Base-by-base conservation (phyloP, 2,888 invertebrate species). In the Autographa pulchrina region DNA sequence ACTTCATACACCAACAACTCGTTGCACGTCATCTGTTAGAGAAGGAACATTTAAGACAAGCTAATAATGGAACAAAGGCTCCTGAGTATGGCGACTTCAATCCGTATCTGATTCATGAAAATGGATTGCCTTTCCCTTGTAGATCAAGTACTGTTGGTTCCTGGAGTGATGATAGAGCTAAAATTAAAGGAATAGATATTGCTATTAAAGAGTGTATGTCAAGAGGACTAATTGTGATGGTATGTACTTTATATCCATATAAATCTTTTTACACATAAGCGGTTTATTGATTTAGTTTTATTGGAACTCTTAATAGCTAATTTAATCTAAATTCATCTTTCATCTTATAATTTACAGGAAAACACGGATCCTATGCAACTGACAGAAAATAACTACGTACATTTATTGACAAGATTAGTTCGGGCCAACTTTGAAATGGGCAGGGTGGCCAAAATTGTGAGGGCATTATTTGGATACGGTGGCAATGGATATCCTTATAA, bases 111-210 rank as follows among this genome's bases (percentile, higher is more conserved):
- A 81, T 90, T 52, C 92, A 96, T 82, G 91, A 91, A 14, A 95
- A 94, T 80, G 95, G 95, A 11, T 84, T 94, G n/a, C 87, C 90
- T 3, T 95, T 96, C 74, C 92, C 95, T 32, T 87, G 87, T 25
- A 90, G 94, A 83, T 89, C 91, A 13, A 86, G 87, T 58, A 68
- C 85, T 14, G 71, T 84, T 67, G 87, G 85, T 11, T 85, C 89
- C 65, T 89, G 88, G 89, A 90, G 81, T 68, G 89, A 89, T 8
- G 89, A 90, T 41, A 88, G 83, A 80, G 88, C 90, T n/a, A 88
- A 88, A 70, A 83, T 95, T 9, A 91, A 91, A 84, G 79, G 88
- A 14, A 90, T 93, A 62, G 93, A 94, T 72, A 94, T 93, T 75
- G 92, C 92, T 20, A 92, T 96, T 16, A 91, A 85, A 62, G 95